Evolutionary conservation across 2,888 invertebrate species (phyloP).

Genomic region (Capitulum mitella): DNA sequence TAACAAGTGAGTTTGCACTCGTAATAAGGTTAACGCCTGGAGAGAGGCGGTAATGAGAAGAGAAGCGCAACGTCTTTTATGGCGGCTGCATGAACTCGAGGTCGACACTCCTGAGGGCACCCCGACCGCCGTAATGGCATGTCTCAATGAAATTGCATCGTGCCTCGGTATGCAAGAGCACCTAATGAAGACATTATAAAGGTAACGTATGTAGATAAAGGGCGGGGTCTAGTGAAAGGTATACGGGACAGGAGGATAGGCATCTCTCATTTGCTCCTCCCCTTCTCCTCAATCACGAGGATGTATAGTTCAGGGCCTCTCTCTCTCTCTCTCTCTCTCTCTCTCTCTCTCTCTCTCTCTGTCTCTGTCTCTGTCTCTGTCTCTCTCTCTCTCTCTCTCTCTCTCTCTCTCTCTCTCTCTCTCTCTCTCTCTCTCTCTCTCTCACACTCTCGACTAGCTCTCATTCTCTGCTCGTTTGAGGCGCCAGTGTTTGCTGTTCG

Average conservation of each 20-base stretch:
- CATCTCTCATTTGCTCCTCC: neutral
- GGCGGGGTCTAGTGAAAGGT: neutral
- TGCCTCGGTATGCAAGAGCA: neutral
- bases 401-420: too few relatives aligned
- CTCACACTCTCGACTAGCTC: neutral
- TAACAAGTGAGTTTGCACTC: constrained; percentile 23
- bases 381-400: too few relatives aligned
- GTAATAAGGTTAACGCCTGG: neutral
- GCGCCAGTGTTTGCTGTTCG: too few relatives aligned
- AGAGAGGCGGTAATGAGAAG: neutral
- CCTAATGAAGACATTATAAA: constrained; percentile 3
- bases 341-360: neutral
- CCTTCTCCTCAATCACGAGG: too few relatives aligned
- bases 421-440: too few relatives aligned
- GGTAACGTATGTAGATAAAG: neutral
- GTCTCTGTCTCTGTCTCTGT: too few relatives aligned
- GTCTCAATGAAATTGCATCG: neutral
- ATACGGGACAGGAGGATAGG: neutral
- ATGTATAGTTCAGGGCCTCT: too few relatives aligned
- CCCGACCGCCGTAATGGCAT: neutral
- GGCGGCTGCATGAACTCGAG: neutral
- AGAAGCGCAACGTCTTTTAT: neutral
- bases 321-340: too few relatives aligned
- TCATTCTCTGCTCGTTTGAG: too few relatives aligned
- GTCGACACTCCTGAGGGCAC: neutral